Conservation (phyloP, 2,113 vertebrate species). For the Rattus rattus region DNA sequence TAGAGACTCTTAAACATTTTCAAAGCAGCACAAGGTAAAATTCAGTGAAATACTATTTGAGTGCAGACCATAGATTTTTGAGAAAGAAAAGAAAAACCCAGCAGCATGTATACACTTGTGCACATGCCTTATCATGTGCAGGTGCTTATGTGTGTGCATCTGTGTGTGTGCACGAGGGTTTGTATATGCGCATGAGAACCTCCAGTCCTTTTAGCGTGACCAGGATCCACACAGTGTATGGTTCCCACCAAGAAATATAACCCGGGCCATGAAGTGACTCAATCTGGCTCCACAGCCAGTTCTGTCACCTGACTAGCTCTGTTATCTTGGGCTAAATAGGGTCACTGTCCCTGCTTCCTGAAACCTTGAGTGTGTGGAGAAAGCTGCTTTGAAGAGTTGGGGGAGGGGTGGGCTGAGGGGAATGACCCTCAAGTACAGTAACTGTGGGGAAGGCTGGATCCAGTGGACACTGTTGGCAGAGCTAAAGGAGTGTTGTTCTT, state of each 20-base stretch:
- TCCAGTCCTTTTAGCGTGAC: neutral
- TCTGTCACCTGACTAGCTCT: neutral
- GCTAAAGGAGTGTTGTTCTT: neutral
- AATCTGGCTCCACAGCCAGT: neutral
- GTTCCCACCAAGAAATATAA: neutral
- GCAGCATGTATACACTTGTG: accelerated
- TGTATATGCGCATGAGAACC: neutral
- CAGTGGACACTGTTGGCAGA: neutral
- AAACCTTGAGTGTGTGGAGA: neutral
- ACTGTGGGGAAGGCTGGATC: neutral
- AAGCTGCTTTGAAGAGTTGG: neutral
- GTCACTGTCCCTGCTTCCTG: neutral
- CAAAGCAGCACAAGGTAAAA: neutral
- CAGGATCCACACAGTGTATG: neutral
- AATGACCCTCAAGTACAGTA: neutral
- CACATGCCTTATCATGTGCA: neutral
- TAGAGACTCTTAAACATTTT: neutral
- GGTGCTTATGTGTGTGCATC: neutral
- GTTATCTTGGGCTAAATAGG: neutral
- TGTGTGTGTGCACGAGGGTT: neutral
- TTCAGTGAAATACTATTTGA: neutral
- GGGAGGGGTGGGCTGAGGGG: accelerated
- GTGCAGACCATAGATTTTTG: neutral
- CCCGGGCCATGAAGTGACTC: neutral
- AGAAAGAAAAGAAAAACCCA: neutral